Evolutionary conservation across 2,888 invertebrate genomes (phyloP).

Genomic region (Papilio elwesi): DNA sequence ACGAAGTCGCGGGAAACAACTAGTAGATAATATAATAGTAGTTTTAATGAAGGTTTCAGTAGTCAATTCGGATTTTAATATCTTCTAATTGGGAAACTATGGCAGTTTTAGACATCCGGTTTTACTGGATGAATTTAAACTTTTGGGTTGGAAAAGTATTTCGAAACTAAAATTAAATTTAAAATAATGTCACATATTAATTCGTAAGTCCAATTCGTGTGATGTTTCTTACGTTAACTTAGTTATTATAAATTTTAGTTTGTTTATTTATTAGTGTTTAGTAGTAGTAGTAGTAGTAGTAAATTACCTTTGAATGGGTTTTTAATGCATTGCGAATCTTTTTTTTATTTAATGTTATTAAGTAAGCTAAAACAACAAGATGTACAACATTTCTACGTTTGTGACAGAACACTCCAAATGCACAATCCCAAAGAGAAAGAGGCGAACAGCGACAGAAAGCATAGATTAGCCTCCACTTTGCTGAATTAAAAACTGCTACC

Average conservation of each 20-base stretch:
- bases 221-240: too few species aligned
- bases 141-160: background rate
- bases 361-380: background rate
- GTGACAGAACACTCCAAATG: background rate
- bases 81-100: conserved; percentile 6
- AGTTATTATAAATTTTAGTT: too few species aligned
- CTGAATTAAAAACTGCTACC: conserved; percentile 5
- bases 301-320: too few species aligned
- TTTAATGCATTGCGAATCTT: too few species aligned
- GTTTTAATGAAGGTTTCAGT: conserved; percentile 18
- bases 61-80: conserved; percentile 20
- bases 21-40: background rate
- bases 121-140: background rate
- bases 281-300: too few species aligned
- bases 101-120: conserved; percentile 2
- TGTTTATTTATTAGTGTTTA: too few species aligned
- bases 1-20: too few species aligned
- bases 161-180: too few species aligned
- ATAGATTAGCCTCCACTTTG: conserved; percentile 24
- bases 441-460: background rate
- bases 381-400: background rate
- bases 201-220: too few species aligned
- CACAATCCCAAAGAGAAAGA: conserved; percentile 3
- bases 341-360: background rate
- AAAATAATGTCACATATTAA: too few species aligned